Evolutionary conservation across 2,888 invertebrate species (phyloP), one percentile per base, ranked within the genome.

Genomic region (Mesodorylaimus sp.): DNA sequence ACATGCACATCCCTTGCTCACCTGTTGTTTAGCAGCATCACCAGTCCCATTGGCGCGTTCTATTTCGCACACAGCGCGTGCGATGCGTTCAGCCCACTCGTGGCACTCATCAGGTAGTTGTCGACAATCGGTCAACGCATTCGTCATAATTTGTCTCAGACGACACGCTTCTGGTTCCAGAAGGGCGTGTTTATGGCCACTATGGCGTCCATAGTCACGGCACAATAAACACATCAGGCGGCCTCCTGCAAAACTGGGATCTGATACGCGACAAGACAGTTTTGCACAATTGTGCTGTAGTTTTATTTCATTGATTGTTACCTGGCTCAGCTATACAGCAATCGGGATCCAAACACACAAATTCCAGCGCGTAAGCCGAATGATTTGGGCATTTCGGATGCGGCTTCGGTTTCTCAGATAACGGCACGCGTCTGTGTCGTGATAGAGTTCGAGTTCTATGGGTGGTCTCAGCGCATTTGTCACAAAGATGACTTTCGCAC

Each of bases 171-270:
- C 75, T 2, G 69, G 69, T 58, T 76, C 75, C 42, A 76, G 64
- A 52, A 75, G 60, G 1, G 71, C 66, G 52, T 74, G 74, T 72
- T 74, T 71, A 57, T 75, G 74, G 50, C 68, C 68, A 55, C 72
- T 71, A 59, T 75, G 75, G 32, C 73, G 62, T 1, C 75, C 75
- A 57, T 75, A 75, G 58, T 75, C 75, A 57, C 74, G 74, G 60
- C 75, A 76, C 27, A 76, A 69, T 59, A 74, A 73, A 56, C 75
- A 75, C 74, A 75, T 74, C 27, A 75, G 62, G n/a, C 73, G 72
- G 25, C 46, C n/a, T n/a, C n/a, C n/a, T n/a, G n/a, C n/a, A n/a
- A n/a, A n/a, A n/a, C n/a, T n/a, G n/a, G n/a, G n/a, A n/a, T n/a
- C n/a, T n/a, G n/a, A n/a, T n/a, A n/a, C n/a, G n/a, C n/a, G n/a